phyloP scores from a whole-genome alignment of 2,888 invertebrate species.

The Bursaphelenchus okinawaensis region DNA sequence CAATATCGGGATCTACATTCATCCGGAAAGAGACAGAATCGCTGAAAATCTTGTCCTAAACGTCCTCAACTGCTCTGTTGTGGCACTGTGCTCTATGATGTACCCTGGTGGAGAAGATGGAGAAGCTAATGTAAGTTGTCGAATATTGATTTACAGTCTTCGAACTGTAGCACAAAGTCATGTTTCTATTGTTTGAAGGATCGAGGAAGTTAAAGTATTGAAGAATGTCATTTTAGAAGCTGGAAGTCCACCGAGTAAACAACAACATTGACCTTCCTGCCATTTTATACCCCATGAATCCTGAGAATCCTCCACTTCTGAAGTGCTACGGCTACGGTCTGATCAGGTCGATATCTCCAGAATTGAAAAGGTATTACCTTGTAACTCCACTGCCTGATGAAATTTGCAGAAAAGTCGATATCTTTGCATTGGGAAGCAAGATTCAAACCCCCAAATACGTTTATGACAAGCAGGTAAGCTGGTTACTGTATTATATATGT shows the following conservation, averaged over 20 bases:
- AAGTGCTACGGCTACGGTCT: constrained; percentile 26
- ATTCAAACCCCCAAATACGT: constrained; percentile 11
- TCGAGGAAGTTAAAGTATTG: neutral
- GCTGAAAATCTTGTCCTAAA: constrained; percentile 20
- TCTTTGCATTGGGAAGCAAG: constrained; percentile 20
- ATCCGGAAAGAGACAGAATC: constrained; percentile 22
- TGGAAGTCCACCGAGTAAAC: neutral
- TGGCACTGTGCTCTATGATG: constrained; percentile 24
- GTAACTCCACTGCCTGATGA: constrained; percentile 26
- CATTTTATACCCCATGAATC: neutral
- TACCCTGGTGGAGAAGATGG: neutral
- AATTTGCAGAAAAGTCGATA: constrained; percentile 12
- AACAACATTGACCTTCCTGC: neutral
- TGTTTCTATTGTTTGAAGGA: neutral
- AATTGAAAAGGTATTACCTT: constrained; percentile 25
- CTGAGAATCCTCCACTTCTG: constrained; percentile 8
- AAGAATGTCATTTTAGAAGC: neutral
- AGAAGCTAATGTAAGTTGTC: neutral
- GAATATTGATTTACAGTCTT: neutral
- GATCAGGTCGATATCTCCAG: constrained; percentile 24
- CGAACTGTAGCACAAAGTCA: neutral
- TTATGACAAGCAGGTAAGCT: constrained; percentile 18
- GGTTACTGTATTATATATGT: too few relatives aligned
- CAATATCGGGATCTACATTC: constrained; percentile 22
- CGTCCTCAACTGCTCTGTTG: constrained; percentile 26